Evolutionary conservation across 2,797 vertebrate genomes (phyloP), one percentile per base, ranked within the genome.

Genomic region (Melanotaenia trifasciata): DNA sequence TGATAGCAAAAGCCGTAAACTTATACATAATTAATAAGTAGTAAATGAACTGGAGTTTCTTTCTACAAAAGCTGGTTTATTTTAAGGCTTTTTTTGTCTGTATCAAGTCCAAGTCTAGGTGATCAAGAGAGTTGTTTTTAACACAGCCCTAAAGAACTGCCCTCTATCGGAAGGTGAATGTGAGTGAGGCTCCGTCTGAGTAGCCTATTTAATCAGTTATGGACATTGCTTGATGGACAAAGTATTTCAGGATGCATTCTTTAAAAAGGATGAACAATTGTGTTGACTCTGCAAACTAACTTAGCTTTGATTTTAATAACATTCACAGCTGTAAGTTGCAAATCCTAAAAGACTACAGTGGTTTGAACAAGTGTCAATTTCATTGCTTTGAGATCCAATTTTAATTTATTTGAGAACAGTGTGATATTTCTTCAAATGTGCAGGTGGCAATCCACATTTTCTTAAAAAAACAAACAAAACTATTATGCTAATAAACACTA

Each of bases 61-160:
- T 40, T 16, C 14, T 40, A 5, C 14, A 16, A 40, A 40, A 14
- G 14, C 38, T 2, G 30, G 33, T 56, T 45, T 68, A 73, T 83
- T 82, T 77, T 80, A 79, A 79, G 43, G 60, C 64, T 28, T 28
- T 43, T 35, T 45, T 58, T 4, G 4, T 76, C 70, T 58, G 0
- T 40, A 33, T 66, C 43, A 28, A 20, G 10, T 32, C 30, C 50
- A 67, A 45, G 58, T 43, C 26, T 35, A 68, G 57, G 43, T 64
- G 67, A 76, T 78, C 53, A 72, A 73, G 70, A 26, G 43, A 78
- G 61, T 59, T 26, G 33, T 60, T 67, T 85, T 72, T 57, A 36
- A 47, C 59, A 32, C 70, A 63, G 51, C 64, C 62, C 36, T 4
- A 20, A 74, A 64, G 63, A 43, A 10, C 53, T 20, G 66, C 58